A percentile compares a stretch with the other conserved stretches of the same genome.
Conservation (phyloP, 2,888 invertebrate genomes). For the Rhamnusium bicolor region DNA sequence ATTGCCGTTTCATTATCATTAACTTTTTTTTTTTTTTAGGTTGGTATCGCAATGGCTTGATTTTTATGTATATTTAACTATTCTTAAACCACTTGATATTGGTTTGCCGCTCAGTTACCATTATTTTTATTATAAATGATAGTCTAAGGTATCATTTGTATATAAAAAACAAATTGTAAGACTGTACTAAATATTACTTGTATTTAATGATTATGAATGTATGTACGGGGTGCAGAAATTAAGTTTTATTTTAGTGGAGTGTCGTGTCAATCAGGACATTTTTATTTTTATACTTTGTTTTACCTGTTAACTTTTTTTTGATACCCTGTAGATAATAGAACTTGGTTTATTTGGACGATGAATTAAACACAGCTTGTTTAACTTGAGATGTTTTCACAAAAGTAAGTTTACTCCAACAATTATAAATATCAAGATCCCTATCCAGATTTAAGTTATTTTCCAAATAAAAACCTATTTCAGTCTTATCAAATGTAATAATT, state of each 20-base stretch:
- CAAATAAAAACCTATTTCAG: not conserved
- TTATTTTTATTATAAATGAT: slow-evolving; percentile 36
- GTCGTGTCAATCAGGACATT: no score
- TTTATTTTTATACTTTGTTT: not conserved
- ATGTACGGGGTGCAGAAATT: no score
- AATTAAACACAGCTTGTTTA: not conserved
- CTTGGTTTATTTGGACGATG: not conserved
- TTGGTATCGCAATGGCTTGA: slow-evolving; percentile 8
- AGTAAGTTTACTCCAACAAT: not conserved
- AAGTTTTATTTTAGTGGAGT: no score
- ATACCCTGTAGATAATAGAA: not conserved
- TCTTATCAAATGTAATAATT: not conserved
- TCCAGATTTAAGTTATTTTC: not conserved
- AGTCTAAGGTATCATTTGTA: slow-evolving; percentile 8
- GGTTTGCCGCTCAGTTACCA: slow-evolving; percentile 43
- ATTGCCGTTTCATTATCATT: not conserved
- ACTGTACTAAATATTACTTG: not conserved
- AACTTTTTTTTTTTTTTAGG: slow-evolving; percentile 26
- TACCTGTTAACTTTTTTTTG: not conserved
- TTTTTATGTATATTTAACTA: slow-evolving; percentile 20
- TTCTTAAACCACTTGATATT: slow-evolving; percentile 29
- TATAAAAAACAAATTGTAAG: slow-evolving; percentile 1
- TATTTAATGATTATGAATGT: not conserved
- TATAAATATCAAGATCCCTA: no score
- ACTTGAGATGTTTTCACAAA: not conserved